phyloP scores from a whole-genome alignment of 2,113 vertebrate genomes.

The Gasterosteus nipponicus region DNA sequence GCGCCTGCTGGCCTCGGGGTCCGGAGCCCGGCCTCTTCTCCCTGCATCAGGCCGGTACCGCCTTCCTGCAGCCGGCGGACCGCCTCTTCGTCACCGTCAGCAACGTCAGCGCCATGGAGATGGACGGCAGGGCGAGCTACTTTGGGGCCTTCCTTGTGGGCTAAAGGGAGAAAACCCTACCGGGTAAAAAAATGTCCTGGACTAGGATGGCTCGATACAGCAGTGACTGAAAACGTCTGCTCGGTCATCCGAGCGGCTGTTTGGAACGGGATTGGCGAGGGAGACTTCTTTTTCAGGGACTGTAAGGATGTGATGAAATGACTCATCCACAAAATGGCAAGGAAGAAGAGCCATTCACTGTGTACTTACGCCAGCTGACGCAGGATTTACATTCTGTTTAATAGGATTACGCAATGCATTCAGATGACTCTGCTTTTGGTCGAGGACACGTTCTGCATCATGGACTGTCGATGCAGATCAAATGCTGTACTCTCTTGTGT shows the following conservation, averaged over 20 bases:
- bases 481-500: background rate
- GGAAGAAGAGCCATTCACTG: background rate
- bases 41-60: conserved; percentile 90
- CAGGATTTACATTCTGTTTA: conserved; percentile 4
- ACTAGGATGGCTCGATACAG: conserved; percentile 18
- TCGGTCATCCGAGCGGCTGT: conserved; percentile 8
- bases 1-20: conserved; percentile 89
- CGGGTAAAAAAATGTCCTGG: background rate
- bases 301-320: background rate
- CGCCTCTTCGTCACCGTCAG: conserved; percentile 90
- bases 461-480: conserved; percentile 1
- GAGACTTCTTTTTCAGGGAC: conserved; percentile 7
- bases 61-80: conserved; percentile 86
- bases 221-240: conserved; percentile 13
- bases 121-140: conserved; percentile 91
- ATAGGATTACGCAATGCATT: conserved; percentile 10
- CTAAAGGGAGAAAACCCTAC: conserved; percentile 59
- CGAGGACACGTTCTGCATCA: background rate
- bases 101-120: conserved; percentile 85
- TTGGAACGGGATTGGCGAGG: conserved; percentile 8
- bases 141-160: conserved; percentile 89
- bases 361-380: conserved; percentile 21
- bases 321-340: background rate
- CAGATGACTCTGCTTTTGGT: background rate
- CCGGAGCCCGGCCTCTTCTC: conserved; percentile 90